These are phyloP conservation scores for Hydrocynus forskahlii DNA, from an alignment of 2,797 vertebrate genomes.

Conservation along the genomic window DNA sequence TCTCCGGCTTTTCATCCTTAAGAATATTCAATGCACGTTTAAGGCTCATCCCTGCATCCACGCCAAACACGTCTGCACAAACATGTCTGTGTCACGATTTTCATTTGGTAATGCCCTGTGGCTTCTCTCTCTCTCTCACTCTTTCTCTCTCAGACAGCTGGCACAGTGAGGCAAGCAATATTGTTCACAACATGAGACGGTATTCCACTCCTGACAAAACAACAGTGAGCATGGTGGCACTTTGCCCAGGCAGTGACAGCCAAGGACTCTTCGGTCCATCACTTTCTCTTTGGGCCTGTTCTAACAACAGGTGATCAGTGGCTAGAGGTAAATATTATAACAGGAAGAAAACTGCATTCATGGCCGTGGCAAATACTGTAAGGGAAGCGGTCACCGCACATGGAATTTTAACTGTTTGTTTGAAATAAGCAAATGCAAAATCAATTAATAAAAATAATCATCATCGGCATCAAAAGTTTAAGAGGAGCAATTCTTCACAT, in stretches of 20 bases:
- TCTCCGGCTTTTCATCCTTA: constrained; percentile 14
- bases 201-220: constrained; percentile 58
- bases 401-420: background rate
- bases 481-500: background rate
- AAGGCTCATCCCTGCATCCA: constrained; percentile 1
- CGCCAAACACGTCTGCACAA: background rate
- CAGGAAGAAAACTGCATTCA: constrained; percentile 14
- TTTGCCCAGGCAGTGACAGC: constrained; percentile 55
- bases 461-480: too few species aligned
- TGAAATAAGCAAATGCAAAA: too few species aligned
- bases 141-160: constrained; percentile 69
- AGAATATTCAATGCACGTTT: background rate
- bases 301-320: constrained; percentile 44
- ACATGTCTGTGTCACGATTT: constrained; percentile 54
- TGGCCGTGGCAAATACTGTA: background rate
- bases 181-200: constrained; percentile 58
- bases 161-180: constrained; percentile 63
- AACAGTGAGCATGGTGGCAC: constrained; percentile 60
- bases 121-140: constrained; percentile 44
- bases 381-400: background rate
- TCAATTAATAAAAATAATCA: too few species aligned
- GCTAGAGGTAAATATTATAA: background rate
- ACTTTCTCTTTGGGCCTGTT: constrained; percentile 36
- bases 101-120: constrained; percentile 64
- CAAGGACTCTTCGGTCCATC: constrained; percentile 52